Evolutionary conservation across 1,140 invertebrate species (phyloP), one percentile per base, ranked within the genome.

Genomic region (Apis cerana): DNA sequence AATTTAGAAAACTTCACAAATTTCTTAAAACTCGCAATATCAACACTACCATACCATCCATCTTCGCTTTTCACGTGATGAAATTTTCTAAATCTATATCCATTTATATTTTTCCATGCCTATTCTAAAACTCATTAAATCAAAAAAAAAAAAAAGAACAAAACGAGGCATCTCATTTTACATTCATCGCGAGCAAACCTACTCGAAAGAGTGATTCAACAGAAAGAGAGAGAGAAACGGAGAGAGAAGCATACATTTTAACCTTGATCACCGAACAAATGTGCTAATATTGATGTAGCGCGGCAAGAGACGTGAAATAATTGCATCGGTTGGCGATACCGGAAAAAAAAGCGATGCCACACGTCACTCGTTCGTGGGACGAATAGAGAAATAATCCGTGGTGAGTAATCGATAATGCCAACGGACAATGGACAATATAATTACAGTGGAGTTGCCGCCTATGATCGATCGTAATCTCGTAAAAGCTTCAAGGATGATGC

Each of bases 401-500:
- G 15, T 77, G 80, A 82, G 65, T 82, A 82, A 82, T 82, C 75
- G 68, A 82, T 77, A 61, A 82, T 59, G 61, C 69, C 62, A 61
- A 21, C 17, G 7, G 19, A 13, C 19, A 15, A 61, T 21, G 1
- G 56, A 72, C 33, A 59, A 43, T 72, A 61, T 72, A 61, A 82
- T 59, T 65, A 76, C 82, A 52, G 33, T 7, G 70, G 15, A 48
- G 64, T 7, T 48, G 56, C 59, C 15, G 64, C n/a, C 56, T 19
- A 13, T 80, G 85, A 87, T 76, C 65, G 64, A 84, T 89, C 82
- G 80, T 75, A 75, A 85, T 86, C 82, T 59, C 52, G 33, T 74
- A 43, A 43, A 43, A 71, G 74, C 67, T 79, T 85, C 86, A 90
- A 90, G 87, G 87, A 83, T 77, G 88, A 85, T 84, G 69, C 90